phyloP scores from a whole-genome alignment of 2,888 invertebrate species.

The Eupeodes latifasciatus region DNA sequence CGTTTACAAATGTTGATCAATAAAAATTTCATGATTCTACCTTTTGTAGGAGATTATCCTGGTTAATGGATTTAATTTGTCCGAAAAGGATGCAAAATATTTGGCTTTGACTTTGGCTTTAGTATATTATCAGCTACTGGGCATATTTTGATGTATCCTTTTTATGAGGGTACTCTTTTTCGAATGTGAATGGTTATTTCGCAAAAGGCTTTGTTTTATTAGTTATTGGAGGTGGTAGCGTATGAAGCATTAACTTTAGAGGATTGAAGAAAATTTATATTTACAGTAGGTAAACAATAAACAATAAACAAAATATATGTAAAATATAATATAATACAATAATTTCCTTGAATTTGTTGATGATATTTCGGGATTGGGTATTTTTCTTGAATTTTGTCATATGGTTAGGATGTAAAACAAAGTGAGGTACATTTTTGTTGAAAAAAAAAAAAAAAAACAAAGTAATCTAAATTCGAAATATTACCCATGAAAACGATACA shows the following conservation, averaged over 20 bases:
- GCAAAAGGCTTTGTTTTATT: constrained; percentile 38
- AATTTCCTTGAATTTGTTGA: not conserved
- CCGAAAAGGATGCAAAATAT: constrained; percentile 71
- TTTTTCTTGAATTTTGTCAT: constrained; percentile 30
- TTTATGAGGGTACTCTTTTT: constrained; percentile 52
- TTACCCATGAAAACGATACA: no score
- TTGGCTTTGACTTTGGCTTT: constrained; percentile 14
- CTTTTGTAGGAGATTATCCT: constrained; percentile 81
- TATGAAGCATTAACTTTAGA: constrained; percentile 54
- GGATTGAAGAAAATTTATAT: constrained; percentile 23
- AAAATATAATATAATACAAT: not conserved
- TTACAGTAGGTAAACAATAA: constrained; percentile 28
- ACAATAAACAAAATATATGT: constrained; percentile 20
- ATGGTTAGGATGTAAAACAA: not conserved
- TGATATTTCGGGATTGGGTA: not conserved
- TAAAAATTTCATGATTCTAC: constrained; percentile 81
- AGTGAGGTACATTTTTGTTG: no score
- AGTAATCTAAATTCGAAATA: no score
- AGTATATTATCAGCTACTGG: constrained; percentile 52
- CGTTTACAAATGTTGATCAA: constrained; percentile 84
- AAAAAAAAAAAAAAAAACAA: no score
- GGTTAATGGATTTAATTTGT: constrained; percentile 80
- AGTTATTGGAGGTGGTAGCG: constrained; percentile 22
- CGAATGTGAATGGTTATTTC: constrained; percentile 42
- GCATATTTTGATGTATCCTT: constrained; percentile 27